Evolutionary conservation across 2,888 invertebrate genomes (phyloP).

Genomic region (Urechis unicinctus): DNA sequence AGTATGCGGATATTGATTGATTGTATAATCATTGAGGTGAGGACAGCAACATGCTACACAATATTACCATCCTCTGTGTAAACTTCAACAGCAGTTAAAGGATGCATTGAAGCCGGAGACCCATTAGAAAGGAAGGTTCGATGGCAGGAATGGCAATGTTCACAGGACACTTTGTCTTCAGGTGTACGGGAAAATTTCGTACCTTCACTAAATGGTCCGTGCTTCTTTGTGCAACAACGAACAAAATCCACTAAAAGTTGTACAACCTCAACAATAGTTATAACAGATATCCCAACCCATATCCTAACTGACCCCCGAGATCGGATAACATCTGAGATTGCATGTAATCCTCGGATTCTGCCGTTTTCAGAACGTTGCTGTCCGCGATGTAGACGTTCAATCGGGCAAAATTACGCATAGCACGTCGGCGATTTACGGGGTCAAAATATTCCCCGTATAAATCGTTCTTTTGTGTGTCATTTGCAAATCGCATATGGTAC

Average conservation of each 20-base stretch:
- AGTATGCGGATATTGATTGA: too few species aligned
- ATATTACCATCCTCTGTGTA: too few species aligned
- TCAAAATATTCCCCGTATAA: conserved; percentile 18
- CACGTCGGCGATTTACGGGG: conserved; percentile 9
- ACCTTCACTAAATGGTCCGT: conserved; percentile 15
- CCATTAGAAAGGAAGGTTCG: background rate
- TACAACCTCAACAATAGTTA: conserved; percentile 18
- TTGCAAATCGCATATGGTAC: conserved; percentile 14
- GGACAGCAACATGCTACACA: too few species aligned
- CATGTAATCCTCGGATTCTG: conserved; percentile 17
- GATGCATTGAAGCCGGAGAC: background rate
- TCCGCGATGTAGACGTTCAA: conserved; percentile 22
- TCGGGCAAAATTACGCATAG: conserved; percentile 19
- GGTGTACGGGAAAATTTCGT: conserved; percentile 10
- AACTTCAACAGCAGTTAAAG: background rate
- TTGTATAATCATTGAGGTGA: too few species aligned
- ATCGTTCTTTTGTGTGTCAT: conserved; percentile 14
- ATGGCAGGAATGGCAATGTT: background rate
- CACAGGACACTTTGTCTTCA: background rate
- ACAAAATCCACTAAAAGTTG: conserved; percentile 11
- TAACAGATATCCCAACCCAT: conserved; percentile 22
- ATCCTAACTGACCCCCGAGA: conserved; percentile 21
- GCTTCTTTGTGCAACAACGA: background rate
- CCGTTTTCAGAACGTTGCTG: conserved; percentile 20
- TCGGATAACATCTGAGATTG: conserved; percentile 16